These are phyloP conservation scores for Baronia brevicornis DNA, from an alignment of 2,888 invertebrate genomes.

Conservation along the genomic window DNA sequence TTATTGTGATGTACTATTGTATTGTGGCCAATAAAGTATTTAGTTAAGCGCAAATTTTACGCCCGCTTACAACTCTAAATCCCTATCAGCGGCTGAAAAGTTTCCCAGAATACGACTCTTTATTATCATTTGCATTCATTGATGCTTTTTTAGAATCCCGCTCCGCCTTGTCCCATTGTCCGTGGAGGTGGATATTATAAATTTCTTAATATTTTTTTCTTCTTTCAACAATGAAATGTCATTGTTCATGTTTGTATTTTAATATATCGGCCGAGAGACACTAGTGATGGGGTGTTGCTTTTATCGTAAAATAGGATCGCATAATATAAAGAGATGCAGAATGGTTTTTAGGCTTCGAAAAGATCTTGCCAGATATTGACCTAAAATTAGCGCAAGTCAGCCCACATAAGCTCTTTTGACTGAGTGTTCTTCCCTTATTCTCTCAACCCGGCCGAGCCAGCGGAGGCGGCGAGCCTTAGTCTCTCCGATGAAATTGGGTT, in stretches of 20 bases:
- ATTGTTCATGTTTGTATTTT: constrained; percentile 70
- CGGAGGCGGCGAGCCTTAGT: too few species aligned
- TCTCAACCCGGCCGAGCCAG: too few species aligned
- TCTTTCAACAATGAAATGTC: constrained; percentile 59
- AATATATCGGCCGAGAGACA: constrained; percentile 46
- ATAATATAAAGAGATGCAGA: too few species aligned
- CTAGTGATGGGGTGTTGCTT: constrained; percentile 7
- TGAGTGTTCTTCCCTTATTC: too few species aligned
- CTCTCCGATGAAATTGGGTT: too few species aligned
- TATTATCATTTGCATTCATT: constrained; percentile 45
- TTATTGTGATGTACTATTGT: too few species aligned
- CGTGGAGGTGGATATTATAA: constrained; percentile 44
- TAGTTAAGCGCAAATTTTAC: constrained; percentile 51
- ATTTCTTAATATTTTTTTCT: constrained; percentile 49
- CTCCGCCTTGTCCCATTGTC: constrained; percentile 49
- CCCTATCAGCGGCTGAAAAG: constrained; percentile 25
- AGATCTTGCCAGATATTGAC: too few species aligned
- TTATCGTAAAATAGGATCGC: too few species aligned
- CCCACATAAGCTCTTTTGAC: too few species aligned
- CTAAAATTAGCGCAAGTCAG: too few species aligned
- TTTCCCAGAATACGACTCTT: constrained; percentile 34
- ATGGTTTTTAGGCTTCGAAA: too few species aligned
- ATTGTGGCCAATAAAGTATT: too few species aligned
- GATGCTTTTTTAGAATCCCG: constrained; percentile 42
- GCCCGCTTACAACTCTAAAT: constrained; percentile 27